phyloP scores from a whole-genome alignment of 2,888 invertebrate species.

The Parelbella ahira region DNA sequence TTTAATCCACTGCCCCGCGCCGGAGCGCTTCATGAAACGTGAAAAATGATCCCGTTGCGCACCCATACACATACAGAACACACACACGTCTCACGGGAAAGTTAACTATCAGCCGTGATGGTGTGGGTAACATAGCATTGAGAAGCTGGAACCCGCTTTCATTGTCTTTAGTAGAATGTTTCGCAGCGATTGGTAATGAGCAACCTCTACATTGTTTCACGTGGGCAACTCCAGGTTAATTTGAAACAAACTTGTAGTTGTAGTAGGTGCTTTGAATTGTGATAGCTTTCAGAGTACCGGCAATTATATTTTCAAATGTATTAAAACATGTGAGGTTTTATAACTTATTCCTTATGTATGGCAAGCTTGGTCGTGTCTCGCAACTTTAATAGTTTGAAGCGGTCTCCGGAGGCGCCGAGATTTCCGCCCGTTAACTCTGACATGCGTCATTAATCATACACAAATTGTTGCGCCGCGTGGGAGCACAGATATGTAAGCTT shows the following conservation, averaged over 20 bases:
- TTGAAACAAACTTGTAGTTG: too few relatives aligned
- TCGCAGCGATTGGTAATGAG: conserved; percentile 20
- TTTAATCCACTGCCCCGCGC: conserved; percentile 75
- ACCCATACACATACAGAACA: conserved; percentile 37
- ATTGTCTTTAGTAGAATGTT: conserved; percentile 33
- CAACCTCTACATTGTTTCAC: conserved; percentile 8
- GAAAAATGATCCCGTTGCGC: conserved; percentile 71
- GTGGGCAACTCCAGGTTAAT: conserved; percentile 6
- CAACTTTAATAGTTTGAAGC: conserved; percentile 47
- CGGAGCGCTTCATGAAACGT: conserved; percentile 75
- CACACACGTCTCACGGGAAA: conserved; percentile 26
- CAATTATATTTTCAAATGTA: too few relatives aligned
- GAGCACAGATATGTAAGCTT: conserved; percentile 49
- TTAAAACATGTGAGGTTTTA: too few relatives aligned
- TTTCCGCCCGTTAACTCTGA: conserved; percentile 32
- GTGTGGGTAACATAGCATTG: conserved; percentile 32
- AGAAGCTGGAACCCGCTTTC: conserved; percentile 32
- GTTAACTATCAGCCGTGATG: conserved; percentile 26
- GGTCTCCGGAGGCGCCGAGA: conserved; percentile 49
- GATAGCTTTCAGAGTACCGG: too few relatives aligned
- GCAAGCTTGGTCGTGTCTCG: conserved; percentile 24
- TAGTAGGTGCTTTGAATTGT: too few relatives aligned
- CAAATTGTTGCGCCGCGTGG: conserved; percentile 46
- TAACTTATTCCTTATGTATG: too few relatives aligned
- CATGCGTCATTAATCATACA: conserved; percentile 56